These are phyloP conservation scores for Myotis pilosus DNA, from an alignment of 2,797 vertebrate species.

Conservation along the genomic window DNA sequence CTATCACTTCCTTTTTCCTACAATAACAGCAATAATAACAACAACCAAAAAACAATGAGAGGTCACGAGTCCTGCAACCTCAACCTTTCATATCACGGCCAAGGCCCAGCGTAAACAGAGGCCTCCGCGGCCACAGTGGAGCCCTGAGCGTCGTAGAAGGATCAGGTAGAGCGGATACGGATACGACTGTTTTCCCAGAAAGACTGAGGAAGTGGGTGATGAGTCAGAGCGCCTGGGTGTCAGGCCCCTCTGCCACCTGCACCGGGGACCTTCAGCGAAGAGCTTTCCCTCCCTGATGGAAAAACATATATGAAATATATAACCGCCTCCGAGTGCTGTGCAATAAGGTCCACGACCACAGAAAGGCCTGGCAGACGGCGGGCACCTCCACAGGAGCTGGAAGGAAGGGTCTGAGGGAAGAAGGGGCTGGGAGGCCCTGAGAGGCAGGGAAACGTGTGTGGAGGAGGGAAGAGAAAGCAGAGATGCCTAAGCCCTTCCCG, in stretches of 20 bases:
- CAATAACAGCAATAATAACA: constrained; percentile 62
- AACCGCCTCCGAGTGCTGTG: neutral
- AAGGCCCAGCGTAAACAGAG: constrained; percentile 32
- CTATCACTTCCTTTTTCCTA: constrained; percentile 70
- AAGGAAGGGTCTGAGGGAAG: neutral
- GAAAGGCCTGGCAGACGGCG: neutral
- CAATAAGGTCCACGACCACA: neutral
- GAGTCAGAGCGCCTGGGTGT: neutral
- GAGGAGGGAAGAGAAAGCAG: neutral
- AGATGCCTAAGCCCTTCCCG: neutral
- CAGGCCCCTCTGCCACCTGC: neutral
- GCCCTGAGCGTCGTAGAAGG: neutral
- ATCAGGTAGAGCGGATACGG: neutral
- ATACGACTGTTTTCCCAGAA: constrained; percentile 6
- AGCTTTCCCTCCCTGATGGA: neutral
- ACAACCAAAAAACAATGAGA: constrained; percentile 60
- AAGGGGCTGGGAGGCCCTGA: neutral
- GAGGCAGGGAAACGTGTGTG: neutral
- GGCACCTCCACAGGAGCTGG: neutral
- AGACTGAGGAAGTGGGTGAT: neutral
- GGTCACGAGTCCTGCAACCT: constrained; percentile 54
- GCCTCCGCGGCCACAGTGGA: neutral
- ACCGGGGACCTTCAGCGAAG: neutral
- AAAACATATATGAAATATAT: too few relatives aligned
- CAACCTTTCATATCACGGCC: neutral